A percentile compares a stretch with the other conserved stretches of the same genome.
Evolutionary conservation across 1,140 invertebrate species (phyloP).

Genomic region (Subanguina moxae): DNA sequence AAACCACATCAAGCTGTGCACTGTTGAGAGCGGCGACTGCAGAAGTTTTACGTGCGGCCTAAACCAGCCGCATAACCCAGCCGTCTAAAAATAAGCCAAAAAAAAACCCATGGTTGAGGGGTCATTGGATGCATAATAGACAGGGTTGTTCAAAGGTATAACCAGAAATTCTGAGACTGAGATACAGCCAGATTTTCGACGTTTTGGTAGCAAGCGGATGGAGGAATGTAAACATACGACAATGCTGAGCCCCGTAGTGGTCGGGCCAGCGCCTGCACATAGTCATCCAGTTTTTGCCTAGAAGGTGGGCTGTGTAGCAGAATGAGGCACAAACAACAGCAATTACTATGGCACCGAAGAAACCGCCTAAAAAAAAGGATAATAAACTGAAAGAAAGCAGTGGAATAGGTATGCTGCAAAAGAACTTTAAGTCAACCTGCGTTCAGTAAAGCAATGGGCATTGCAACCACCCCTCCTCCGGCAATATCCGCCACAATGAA

Average conservation of each 20-base stretch:
- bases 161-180: no score
- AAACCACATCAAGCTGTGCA: no score
- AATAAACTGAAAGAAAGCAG: neutral
- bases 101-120: no score
- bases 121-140: no score
- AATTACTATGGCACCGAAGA: conserved; percentile 32
- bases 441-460: conserved; percentile 44
- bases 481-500: conserved; percentile 49
- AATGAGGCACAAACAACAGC: conserved; percentile 20
- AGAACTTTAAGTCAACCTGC: conserved; percentile 18
- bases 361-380: conserved; percentile 15
- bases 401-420: no score
- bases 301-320: conserved; percentile 49
- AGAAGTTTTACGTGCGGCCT: no score
- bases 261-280: conserved; percentile 42
- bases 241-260: conserved; percentile 29
- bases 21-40: no score
- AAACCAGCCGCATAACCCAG: no score
- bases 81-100: no score
- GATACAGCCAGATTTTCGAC: neutral
- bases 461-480: conserved; percentile 44
- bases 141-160: no score
- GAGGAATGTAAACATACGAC: conserved; percentile 33
- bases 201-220: conserved; percentile 27
- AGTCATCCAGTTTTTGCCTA: conserved; percentile 44